Evolutionary conservation across 2,797 vertebrate genomes (phyloP).

Genomic region (Esox masquinongy): DNA sequence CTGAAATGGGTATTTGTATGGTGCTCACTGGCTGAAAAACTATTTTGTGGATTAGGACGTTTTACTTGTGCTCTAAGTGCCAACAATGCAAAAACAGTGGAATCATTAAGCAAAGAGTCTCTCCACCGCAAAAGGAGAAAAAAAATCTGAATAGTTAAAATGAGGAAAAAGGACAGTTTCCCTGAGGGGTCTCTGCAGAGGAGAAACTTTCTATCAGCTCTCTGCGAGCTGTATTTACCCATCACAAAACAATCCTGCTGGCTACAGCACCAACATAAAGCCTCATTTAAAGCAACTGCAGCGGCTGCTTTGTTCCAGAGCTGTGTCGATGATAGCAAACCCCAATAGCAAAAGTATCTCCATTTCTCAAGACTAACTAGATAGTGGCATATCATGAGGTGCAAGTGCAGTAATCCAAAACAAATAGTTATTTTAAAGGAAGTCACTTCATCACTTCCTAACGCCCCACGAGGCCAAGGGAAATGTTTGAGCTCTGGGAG

Average conservation of each 20-base stretch:
- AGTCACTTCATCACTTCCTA: slow-evolving; percentile 5
- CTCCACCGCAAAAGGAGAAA: background rate
- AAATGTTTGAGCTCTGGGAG: background rate
- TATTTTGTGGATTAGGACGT: background rate
- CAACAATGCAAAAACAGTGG: background rate
- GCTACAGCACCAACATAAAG: slow-evolving; percentile 3
- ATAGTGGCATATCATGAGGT: background rate
- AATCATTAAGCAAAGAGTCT: slow-evolving; percentile 13
- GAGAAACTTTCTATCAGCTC: slow-evolving; percentile 10
- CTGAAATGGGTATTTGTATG: background rate
- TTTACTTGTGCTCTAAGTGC: background rate
- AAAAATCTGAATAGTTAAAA: background rate
- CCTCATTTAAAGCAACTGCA: background rate
- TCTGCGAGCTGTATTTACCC: background rate
- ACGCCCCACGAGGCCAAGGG: background rate
- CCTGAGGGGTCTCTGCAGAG: background rate
- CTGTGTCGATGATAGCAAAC: background rate
- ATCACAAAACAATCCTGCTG: background rate
- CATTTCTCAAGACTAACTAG: slow-evolving; percentile 14
- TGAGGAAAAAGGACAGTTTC: slow-evolving; percentile 11
- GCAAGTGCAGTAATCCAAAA: slow-evolving; percentile 2
- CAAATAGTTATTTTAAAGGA: slow-evolving; percentile 8
- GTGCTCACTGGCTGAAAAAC: background rate
- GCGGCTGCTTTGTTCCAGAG: background rate
- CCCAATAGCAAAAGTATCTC: background rate